Percentiles rank a stretch among this genome's conserved stretches.
phyloP scores from a whole-genome alignment of 2,113 vertebrate species.

The Numida meleagris region DNA sequence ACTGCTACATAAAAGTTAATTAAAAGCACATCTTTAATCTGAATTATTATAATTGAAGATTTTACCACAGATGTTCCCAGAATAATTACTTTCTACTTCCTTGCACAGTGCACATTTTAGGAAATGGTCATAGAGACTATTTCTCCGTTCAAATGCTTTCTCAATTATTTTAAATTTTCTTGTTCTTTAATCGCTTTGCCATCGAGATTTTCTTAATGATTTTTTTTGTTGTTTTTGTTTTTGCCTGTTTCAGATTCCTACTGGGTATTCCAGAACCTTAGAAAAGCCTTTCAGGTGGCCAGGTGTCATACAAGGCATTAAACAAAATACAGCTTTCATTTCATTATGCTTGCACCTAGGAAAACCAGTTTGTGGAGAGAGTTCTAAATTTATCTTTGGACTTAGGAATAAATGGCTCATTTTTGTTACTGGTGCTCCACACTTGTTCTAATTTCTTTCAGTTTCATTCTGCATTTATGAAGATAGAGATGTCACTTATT shows the following conservation, averaged over 20 bases:
- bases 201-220: background rate
- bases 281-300: background rate
- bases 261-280: background rate
- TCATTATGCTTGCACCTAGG: background rate
- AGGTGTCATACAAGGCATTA: background rate
- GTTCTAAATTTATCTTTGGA: background rate
- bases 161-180: background rate
- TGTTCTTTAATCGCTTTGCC: background rate
- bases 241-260: background rate
- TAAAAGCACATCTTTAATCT: conserved; percentile 45
- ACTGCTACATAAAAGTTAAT: conserved; percentile 42
- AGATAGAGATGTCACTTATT: background rate
- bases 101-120: background rate
- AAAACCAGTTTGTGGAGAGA: background rate
- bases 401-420: background rate
- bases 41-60: conserved; percentile 36
- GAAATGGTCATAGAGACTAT: background rate
- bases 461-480: background rate
- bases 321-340: background rate
- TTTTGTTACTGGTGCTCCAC: background rate
- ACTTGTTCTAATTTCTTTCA: background rate
- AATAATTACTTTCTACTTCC: conserved; percentile 28
- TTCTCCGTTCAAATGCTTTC: background rate
- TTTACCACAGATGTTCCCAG: conserved; percentile 39
- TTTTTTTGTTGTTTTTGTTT: conserved; percentile 15